Conservation (phyloP, 2,888 invertebrate species). For the Aromia moschata region DNA sequence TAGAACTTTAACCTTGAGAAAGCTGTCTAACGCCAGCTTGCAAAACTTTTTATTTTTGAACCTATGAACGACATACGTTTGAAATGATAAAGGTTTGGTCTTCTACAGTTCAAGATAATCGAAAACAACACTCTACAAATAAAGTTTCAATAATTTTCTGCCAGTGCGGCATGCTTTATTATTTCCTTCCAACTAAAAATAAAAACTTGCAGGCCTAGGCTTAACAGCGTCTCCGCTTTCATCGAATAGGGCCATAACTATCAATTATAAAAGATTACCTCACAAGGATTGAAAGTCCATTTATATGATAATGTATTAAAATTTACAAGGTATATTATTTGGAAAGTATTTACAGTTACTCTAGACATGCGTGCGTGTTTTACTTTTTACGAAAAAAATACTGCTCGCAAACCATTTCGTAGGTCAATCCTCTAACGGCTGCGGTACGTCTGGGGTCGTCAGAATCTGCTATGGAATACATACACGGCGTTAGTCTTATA, state of each 20-base stretch:
- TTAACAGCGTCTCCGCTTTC: not conserved
- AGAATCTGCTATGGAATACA: not conserved
- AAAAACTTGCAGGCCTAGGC: too few species aligned
- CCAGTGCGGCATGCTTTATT: too few species aligned
- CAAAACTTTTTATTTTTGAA: too few species aligned
- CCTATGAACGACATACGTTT: too few species aligned
- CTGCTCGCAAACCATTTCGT: not conserved
- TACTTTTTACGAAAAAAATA: not conserved
- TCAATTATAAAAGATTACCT: conserved; percentile 1
- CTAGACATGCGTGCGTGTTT: not conserved
- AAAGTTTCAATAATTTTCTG: too few species aligned
- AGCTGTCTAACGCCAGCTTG: too few species aligned
- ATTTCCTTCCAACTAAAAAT: too few species aligned
- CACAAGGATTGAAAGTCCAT: not conserved
- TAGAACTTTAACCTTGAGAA: too few species aligned
- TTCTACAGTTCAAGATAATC: too few species aligned
- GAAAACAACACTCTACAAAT: too few species aligned
- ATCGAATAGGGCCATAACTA: not conserved
- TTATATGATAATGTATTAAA: not conserved
- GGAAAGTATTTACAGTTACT: not conserved
- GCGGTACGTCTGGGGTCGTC: not conserved
- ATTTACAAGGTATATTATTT: conserved; percentile 1
- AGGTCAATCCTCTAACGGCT: not conserved
- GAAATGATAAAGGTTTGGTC: too few species aligned
- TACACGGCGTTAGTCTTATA: conserved; percentile 2